These are phyloP conservation scores for Tuberolachnus salignus DNA, from an alignment of 2,888 invertebrate species.

Conservation along the genomic window DNA sequence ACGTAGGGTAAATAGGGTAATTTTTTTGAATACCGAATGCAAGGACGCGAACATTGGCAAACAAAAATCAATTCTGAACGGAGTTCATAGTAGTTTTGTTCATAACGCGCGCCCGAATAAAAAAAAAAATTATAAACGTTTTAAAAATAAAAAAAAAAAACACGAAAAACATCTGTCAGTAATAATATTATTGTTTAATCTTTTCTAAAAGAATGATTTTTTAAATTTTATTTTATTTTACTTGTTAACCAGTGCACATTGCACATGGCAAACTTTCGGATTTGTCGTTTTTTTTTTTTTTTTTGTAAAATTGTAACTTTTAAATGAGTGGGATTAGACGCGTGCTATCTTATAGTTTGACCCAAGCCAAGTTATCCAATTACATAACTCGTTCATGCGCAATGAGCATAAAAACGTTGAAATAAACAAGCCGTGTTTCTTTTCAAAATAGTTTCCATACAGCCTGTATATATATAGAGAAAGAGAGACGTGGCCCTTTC, in stretches of 20 bases:
- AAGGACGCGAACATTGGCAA: too few species aligned
- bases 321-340: conserved; percentile 6
- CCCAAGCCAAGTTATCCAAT: conserved; percentile 32
- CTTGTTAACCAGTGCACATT: not conserved
- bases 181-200: not conserved
- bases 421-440: conserved; percentile 36
- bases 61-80: too few species aligned
- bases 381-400: conserved; percentile 43
- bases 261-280: not conserved
- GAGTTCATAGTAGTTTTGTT: too few species aligned
- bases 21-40: too few species aligned
- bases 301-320: conserved; percentile 23
- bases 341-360: conserved; percentile 19
- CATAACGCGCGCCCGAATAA: too few species aligned
- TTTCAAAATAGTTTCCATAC: conserved; percentile 23
- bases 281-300: not conserved
- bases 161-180: not conserved
- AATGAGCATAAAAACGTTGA: conserved; percentile 33
- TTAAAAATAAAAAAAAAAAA: not conserved
- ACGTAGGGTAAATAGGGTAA: too few species aligned
- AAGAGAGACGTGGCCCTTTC: not conserved
- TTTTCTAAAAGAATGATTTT: not conserved
- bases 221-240: too few species aligned
- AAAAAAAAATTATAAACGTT: not conserved
- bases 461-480: not conserved